Percentiles rank a stretch among this genome's conserved stretches.
These are phyloP conservation scores for Cololabis saira DNA, from an alignment of 2,113 vertebrate genomes.

Conservation along the genomic window DNA sequence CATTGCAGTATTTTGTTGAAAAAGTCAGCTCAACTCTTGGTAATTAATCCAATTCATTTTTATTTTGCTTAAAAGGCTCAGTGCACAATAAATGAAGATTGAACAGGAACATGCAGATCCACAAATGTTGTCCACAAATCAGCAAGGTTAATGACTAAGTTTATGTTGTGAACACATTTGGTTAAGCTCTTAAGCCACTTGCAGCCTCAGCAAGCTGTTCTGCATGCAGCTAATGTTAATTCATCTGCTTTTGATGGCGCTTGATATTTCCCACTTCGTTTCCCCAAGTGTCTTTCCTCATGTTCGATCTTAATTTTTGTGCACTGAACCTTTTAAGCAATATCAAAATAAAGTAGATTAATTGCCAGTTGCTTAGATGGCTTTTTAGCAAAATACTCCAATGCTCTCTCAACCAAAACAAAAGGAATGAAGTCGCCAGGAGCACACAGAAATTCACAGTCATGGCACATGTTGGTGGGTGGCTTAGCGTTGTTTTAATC, in stretches of 20 bases:
- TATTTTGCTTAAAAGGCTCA: too few relatives aligned
- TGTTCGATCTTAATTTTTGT: constrained; percentile 11
- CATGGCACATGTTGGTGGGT: background rate
- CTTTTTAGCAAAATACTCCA: constrained; percentile 40
- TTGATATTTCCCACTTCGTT: constrained; percentile 25
- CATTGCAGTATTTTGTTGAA: too few relatives aligned
- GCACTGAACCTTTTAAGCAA: constrained; percentile 20
- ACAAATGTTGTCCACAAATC: too few relatives aligned
- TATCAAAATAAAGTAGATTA: constrained; percentile 46
- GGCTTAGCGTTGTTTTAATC: too few relatives aligned
- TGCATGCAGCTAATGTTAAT: constrained; percentile 8
- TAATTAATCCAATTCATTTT: too few relatives aligned
- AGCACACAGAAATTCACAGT: background rate
- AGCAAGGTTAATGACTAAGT: too few relatives aligned
- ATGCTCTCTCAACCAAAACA: constrained; percentile 34
- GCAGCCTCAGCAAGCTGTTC: constrained; percentile 14
- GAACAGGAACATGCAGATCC: too few relatives aligned
- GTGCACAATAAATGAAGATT: too few relatives aligned
- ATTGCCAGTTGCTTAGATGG: constrained; percentile 24
- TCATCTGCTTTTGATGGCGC: background rate
- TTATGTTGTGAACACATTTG: background rate
- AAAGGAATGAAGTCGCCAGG: constrained; percentile 13
- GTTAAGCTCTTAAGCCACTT: background rate
- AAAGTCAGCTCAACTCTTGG: too few relatives aligned
- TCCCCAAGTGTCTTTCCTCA: constrained; percentile 9